phyloP scores from a whole-genome alignment of 2,888 invertebrate genomes.

The Pachymerium ferrugineum region DNA sequence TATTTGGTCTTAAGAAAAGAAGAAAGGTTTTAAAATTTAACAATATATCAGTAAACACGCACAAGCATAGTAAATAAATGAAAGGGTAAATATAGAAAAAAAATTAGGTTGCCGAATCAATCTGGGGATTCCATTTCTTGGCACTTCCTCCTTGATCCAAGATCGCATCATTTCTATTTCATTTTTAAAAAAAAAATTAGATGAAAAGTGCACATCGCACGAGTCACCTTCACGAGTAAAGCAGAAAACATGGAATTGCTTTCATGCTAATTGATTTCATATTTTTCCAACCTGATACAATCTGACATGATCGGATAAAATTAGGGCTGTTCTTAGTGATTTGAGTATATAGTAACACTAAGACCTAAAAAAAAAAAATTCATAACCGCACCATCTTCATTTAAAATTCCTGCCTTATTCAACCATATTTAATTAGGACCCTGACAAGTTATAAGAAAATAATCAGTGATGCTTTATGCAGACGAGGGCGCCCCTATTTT shows the following conservation, averaged over 20 bases:
- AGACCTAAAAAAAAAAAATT: too few relatives aligned
- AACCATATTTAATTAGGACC: neutral
- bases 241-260: neutral
- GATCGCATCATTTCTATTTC: neutral
- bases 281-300: neutral
- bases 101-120: too few relatives aligned
- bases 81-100: neutral
- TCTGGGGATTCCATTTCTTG: too few relatives aligned
- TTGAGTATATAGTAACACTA: too few relatives aligned
- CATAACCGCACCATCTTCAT: too few relatives aligned
- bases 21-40: neutral
- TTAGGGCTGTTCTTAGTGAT: neutral
- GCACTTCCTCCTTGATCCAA: too few relatives aligned
- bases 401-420: neutral
- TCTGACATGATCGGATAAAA: constrained; percentile 6
- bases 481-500: constrained; percentile 3
- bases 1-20: neutral
- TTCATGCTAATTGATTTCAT: constrained; percentile 23
- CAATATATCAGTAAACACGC: neutral
- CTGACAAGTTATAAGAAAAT: neutral
- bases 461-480: constrained; percentile 3
- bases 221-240: neutral
- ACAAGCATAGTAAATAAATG: neutral
- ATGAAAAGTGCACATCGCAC: neutral
- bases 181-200: neutral